Base-by-base conservation (phyloP, 1,140 invertebrate genomes). In the Hyles vespertilio region DNA sequence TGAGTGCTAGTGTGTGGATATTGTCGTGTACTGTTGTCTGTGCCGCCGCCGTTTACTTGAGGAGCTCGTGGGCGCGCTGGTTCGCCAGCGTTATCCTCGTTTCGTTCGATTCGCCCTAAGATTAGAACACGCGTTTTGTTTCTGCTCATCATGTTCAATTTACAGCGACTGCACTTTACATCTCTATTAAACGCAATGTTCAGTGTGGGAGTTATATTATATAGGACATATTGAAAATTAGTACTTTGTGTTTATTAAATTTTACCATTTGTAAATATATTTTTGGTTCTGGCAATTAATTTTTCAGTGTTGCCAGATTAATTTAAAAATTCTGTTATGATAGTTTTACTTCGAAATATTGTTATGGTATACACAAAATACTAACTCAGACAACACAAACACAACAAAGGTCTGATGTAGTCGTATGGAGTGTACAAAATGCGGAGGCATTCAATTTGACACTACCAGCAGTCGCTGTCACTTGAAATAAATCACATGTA, bases 51-150 rank as follows among this genome's bases (percentile, higher is more conserved):
- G 84, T 90, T 91, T 94, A 95, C 92, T 95, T 95, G 86, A 96
- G 92, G 78, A 96, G 93, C 81, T 95, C 94, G 88, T 95, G 94
- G 75, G 95, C 94, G 73, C 94, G 92, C 90, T 96, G 94, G 88
- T 96, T 96, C 74, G 94, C 95, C 81, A 95, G 92, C 80, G 94
- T 93, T 93, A 96, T 95, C 92, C 95, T 93, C 73, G 94, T 94
- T 90, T 92, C 92, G 82, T 93, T 93, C 63, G 93, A 93, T 89
- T 93, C 93, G 55, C 92, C 92, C 93, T 93, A 89, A 66, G 75
- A 77, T 79, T 70, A 88, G 72, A 87, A 80, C 58, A 81, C 61
- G 61, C 69, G 65, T 70, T 72, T 84, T 74, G 74, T 83, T 81
- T 77, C 63, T 79, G 40, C 64, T 60, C 61, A 63, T 48, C 63